Percentiles rank a stretch among this genome's conserved stretches.
Conservation (phyloP, 2,888 invertebrate species). For the Lymantria dispar region DNA sequence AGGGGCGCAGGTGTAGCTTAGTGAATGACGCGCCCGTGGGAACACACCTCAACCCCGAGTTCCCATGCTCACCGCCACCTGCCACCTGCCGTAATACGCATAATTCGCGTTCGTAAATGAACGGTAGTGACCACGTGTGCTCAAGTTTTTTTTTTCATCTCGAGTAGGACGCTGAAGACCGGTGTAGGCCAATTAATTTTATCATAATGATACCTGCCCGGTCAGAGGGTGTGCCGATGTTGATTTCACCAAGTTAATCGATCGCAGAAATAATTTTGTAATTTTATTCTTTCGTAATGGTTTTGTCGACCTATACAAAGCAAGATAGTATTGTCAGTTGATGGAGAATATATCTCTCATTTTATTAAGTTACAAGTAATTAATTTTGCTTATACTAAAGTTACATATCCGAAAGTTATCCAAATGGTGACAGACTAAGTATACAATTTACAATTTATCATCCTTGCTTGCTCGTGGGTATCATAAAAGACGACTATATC, state of each 20-base stretch:
- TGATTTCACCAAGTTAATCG: constrained; percentile 60
- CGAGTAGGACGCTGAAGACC: constrained; percentile 72
- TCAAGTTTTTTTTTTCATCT: constrained; percentile 61
- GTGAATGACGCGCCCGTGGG: constrained; percentile 79
- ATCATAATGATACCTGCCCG: constrained; percentile 58
- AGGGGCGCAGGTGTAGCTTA: constrained; percentile 76
- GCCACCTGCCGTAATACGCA: constrained; percentile 81
- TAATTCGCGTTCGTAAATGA: constrained; percentile 82
- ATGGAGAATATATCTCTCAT: too few relatives aligned
- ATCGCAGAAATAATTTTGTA: constrained; percentile 43
- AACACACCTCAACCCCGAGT: constrained; percentile 74
- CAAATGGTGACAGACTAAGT: too few relatives aligned
- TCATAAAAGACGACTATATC: too few relatives aligned
- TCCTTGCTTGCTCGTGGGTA: too few relatives aligned
- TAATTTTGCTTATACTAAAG: too few relatives aligned
- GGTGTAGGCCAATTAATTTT: constrained; percentile 72
- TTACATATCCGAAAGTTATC: too few relatives aligned
- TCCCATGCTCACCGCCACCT: constrained; percentile 71
- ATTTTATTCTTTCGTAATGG: too few relatives aligned
- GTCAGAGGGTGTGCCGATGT: constrained; percentile 37
- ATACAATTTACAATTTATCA: too few relatives aligned
- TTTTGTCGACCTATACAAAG: too few relatives aligned
- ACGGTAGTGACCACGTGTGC: constrained; percentile 82
- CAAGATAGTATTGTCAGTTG: too few relatives aligned
- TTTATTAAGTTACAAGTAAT: too few relatives aligned